Evolutionary conservation across 2,797 vertebrate genomes (phyloP).

Genomic region (Sebastes nivosus): DNA sequence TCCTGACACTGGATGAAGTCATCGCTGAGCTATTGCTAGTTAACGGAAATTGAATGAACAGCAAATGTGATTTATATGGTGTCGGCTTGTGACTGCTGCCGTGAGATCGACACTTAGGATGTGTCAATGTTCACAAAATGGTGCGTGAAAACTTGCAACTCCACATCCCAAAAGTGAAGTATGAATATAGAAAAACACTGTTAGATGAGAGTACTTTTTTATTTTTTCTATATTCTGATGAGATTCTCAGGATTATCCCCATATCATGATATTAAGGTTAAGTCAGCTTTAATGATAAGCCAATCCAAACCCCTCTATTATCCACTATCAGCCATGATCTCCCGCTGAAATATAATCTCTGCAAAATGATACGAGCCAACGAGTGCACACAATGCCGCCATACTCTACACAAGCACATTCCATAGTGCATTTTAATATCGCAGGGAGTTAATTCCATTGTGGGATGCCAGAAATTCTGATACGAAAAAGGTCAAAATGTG

Average conservation of each 20-base stretch:
- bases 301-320: constrained; percentile 50
- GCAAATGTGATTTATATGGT: background rate
- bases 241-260: constrained; percentile 48
- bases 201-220: background rate
- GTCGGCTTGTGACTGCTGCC: constrained; percentile 4
- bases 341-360: constrained; percentile 60
- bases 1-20: constrained; percentile 16
- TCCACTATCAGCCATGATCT: constrained; percentile 64
- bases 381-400: constrained; percentile 11
- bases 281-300: constrained; percentile 69
- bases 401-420: constrained; percentile 25
- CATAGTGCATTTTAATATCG: constrained; percentile 36
- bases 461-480: constrained; percentile 29
- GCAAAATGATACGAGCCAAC: constrained; percentile 44
- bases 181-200: constrained; percentile 8
- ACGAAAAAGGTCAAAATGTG: constrained; percentile 45
- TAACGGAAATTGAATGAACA: background rate
- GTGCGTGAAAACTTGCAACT: constrained; percentile 7
- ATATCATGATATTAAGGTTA: constrained; percentile 73
- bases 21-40: background rate
- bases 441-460: constrained; percentile 41
- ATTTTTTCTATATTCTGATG: constrained; percentile 15
- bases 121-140: constrained; percentile 20
- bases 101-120: constrained; percentile 20
- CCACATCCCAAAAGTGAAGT: background rate